Base-by-base conservation (phyloP, 2,797 vertebrate genomes). In the Sorex maritimensis region DNA sequence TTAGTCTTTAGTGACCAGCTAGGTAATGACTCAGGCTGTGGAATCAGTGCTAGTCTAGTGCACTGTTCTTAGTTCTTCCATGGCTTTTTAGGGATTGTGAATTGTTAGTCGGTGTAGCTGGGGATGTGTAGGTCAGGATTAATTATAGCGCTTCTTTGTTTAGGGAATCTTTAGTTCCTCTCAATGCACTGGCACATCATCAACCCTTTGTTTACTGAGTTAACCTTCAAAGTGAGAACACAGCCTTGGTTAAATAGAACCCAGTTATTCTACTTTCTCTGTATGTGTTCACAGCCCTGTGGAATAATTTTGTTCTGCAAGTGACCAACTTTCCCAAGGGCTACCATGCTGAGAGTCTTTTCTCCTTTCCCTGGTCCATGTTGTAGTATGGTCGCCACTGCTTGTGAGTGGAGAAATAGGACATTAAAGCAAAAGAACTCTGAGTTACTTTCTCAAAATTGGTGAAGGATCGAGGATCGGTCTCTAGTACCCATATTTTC, bases 11-110 rank as follows among this genome's bases (percentile, higher is more conserved):
- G 79, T 63, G 80, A 94, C 85, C 86, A 86, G 85, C 65, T 93
- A 61, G 83, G 49, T 73, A 95, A 88, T 88, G 90, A 89, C 38
- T 86, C 6, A 3, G 68, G 73, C 86, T 89, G 73, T 77, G 81
- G 78, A 92, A 91, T 72, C 81, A 67, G 58, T 90, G 71, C 78
- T 95, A 72, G 46, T 86, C 94, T 93, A 58, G 69, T 92, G 81
- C 65, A 91, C 79, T 85, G 74, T 93, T 95, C 46, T 82, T 93
- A 55, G 74, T 80, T 83, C 92, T 87, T 86, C 5, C 12, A 44
- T 74, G 41, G 67, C 49, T 92, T 91, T 49, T 95, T 24, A 81
- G 91, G 89, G 71, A 73, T 58, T 52, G 77, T 94, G 83, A 55
- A 92, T 78, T 83, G 82, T 30, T 67, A 81, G 86, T 94, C 0